Conservation (phyloP, 2,113 vertebrate species). For the Chroicocephalus ridibundus region DNA sequence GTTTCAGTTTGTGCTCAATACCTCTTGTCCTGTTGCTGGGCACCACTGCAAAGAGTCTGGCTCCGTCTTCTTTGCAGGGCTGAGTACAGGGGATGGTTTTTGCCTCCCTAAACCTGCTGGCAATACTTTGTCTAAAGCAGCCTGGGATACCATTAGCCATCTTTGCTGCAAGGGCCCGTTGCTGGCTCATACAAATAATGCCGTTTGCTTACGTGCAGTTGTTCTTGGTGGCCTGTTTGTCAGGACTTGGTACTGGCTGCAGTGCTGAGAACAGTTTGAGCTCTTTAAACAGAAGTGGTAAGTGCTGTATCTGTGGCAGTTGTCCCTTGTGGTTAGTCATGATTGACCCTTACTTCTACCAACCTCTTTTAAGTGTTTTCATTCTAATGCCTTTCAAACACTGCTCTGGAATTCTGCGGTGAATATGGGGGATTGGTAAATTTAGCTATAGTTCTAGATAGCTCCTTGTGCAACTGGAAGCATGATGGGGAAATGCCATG, state of each 20-base stretch:
- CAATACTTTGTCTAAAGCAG: neutral
- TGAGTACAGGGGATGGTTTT: neutral
- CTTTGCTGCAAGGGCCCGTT: neutral
- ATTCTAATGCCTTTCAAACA: neutral
- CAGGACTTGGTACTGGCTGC: neutral
- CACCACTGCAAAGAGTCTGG: neutral
- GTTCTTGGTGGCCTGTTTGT: neutral
- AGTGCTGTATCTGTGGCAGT: neutral
- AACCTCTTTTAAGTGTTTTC: neutral
- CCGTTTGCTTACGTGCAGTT: neutral
- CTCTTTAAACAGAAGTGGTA: neutral
- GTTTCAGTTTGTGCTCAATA: neutral
- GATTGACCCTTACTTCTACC: neutral
- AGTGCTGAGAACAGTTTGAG: neutral
- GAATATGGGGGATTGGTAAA: neutral
- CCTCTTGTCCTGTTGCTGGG: neutral
- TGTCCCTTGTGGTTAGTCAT: neutral
- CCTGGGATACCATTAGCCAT: rapidly evolving
- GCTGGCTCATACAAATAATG: neutral
- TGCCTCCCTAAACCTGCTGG: neutral
- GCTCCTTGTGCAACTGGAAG: neutral
- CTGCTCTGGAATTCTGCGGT: neutral
- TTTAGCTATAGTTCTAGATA: neutral
- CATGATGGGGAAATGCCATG: neutral
- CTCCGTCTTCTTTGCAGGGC: neutral